Percentiles rank a stretch among this genome's conserved stretches.
Conservation (phyloP, 2,888 invertebrate genomes). For the Chaitophorus viminalis region DNA sequence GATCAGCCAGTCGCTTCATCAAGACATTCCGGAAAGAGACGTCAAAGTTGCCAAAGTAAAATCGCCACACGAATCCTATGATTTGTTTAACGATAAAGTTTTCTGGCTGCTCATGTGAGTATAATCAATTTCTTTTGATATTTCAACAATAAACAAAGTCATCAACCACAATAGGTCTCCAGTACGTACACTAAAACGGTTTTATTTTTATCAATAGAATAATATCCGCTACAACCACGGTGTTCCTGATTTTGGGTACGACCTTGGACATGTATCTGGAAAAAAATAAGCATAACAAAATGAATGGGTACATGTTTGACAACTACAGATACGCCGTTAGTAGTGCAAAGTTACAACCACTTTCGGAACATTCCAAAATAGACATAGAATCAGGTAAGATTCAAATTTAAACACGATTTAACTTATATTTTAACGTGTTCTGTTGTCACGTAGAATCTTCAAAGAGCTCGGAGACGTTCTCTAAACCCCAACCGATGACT, state of each 20-base stretch:
- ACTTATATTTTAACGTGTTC: background rate
- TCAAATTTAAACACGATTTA: background rate
- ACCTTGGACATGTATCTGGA: slow-evolving; percentile 65
- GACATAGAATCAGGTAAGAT: slow-evolving; percentile 61
- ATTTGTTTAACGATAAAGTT: slow-evolving; percentile 74
- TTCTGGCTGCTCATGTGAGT: slow-evolving; percentile 77
- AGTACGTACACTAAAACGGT: background rate
- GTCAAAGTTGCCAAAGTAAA: slow-evolving; percentile 64
- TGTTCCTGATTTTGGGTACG: slow-evolving; percentile 64
- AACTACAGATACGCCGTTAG: slow-evolving; percentile 65
- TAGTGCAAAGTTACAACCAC: slow-evolving; percentile 52
- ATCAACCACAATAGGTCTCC: background rate
- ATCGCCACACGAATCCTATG: slow-evolving; percentile 76
- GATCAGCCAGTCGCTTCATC: slow-evolving; percentile 66
- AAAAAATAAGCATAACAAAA: slow-evolving; percentile 62
- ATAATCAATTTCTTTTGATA: background rate
- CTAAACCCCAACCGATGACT: slow-evolving; percentile 25
- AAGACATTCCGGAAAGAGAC: slow-evolving; percentile 63
- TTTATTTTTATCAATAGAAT: slow-evolving; percentile 63
- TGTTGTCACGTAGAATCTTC: slow-evolving; percentile 12
- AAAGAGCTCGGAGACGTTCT: slow-evolving; percentile 30
- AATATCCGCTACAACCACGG: slow-evolving; percentile 63
- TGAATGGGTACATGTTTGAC: slow-evolving; percentile 65
- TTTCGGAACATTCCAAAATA: slow-evolving; percentile 59
- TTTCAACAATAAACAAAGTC: background rate